phyloP scores from a whole-genome alignment of 2,797 vertebrate species.

The Morelia viridis region DNA sequence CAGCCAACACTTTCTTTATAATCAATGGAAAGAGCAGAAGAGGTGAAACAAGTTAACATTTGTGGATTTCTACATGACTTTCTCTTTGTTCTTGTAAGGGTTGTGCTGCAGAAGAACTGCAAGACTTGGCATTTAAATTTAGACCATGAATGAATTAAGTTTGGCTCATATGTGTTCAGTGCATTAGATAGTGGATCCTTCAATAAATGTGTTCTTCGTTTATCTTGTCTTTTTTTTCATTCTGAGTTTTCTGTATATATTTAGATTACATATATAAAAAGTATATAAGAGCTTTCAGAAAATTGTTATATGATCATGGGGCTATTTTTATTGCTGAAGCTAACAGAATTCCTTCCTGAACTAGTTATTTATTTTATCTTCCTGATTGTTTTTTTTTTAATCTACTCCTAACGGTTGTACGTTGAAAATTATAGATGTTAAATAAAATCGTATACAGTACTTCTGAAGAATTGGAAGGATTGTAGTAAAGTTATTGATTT shows the following conservation, averaged over 20 bases:
- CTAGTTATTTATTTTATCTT: neutral
- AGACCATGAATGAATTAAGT: neutral
- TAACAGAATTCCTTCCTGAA: neutral
- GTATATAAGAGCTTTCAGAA: neutral
- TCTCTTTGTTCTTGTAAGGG: neutral
- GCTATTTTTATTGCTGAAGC: neutral
- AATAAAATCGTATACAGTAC: neutral
- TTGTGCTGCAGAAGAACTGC: neutral
- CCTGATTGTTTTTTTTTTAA: neutral
- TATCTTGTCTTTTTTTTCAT: constrained; percentile 15
- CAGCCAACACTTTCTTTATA: neutral
- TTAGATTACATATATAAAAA: neutral
- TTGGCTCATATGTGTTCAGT: accelerated
- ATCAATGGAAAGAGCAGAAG: constrained; percentile 4
- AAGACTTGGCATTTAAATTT: neutral
- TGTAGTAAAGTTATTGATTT: neutral
- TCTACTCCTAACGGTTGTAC: neutral
- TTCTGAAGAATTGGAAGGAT: neutral
- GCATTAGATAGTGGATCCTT: constrained; percentile 3
- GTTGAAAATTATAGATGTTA: neutral
- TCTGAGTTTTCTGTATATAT: neutral
- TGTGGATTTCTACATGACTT: neutral
- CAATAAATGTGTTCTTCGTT: neutral
- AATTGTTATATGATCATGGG: neutral
- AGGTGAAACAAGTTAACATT: constrained; percentile 14